phyloP scores from a whole-genome alignment of 2,888 invertebrate species.

The Drosophila prolongata region DNA sequence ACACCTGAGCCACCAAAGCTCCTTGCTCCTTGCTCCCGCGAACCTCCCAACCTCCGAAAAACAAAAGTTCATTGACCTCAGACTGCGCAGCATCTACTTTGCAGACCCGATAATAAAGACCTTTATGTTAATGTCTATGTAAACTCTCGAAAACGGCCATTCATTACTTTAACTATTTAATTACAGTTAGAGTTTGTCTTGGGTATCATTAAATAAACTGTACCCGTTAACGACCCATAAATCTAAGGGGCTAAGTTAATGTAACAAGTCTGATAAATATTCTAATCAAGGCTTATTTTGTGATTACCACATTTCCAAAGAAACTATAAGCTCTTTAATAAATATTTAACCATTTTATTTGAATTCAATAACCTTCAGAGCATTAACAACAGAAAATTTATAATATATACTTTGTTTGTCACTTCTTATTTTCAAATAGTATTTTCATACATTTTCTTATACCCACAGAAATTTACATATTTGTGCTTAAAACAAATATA shows the following conservation, averaged over 20 bases:
- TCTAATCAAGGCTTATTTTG: background rate
- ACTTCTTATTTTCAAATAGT: no score
- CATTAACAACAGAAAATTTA: no score
- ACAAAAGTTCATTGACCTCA: slow-evolving; percentile 62
- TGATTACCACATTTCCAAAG: no score
- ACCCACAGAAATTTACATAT: no score
- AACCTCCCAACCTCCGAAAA: background rate
- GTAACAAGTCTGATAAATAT: slow-evolving; percentile 1
- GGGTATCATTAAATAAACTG: slow-evolving; percentile 38
- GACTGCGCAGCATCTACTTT: slow-evolving; percentile 11
- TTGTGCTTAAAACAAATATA: no score
- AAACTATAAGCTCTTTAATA: no score
- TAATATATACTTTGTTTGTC: no score
- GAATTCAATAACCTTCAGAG: no score
- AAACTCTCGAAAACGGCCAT: slow-evolving; percentile 35
- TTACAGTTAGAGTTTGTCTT: slow-evolving; percentile 42
- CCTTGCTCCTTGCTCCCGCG: background rate
- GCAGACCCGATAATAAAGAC: slow-evolving; percentile 49
- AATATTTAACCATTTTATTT: no score
- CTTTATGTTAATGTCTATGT: slow-evolving; percentile 66
- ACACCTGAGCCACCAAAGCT: slow-evolving; percentile 56
- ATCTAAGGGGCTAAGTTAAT: slow-evolving; percentile 53
- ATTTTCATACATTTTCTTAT: no score
- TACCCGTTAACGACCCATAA: slow-evolving; percentile 52
- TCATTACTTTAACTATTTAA: slow-evolving; percentile 46